These are phyloP conservation scores for Mimachlamys varia DNA, from an alignment of 2,888 invertebrate genomes.

Conservation along the genomic window DNA sequence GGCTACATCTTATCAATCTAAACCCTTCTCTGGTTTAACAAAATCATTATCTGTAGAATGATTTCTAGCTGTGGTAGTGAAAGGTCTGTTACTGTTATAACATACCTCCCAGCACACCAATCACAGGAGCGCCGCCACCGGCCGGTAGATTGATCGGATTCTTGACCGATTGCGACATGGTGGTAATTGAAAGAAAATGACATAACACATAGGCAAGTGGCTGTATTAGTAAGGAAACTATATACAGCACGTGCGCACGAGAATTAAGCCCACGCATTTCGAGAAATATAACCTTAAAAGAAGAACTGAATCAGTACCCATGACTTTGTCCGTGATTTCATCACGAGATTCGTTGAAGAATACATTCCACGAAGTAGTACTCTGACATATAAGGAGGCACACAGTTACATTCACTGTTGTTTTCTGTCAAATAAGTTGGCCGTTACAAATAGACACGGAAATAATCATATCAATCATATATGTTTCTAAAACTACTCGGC, in stretches of 20 bases:
- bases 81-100: no score
- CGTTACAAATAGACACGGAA: not conserved
- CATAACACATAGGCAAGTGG: not conserved
- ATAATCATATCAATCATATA: no score
- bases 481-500: no score
- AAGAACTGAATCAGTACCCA: not conserved
- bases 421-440: not conserved
- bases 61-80: not conserved
- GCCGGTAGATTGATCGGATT: not conserved
- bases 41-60: not conserved
- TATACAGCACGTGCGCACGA: not conserved
- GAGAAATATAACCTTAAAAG: not conserved
- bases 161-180: not conserved
- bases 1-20: not conserved
- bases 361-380: not conserved
- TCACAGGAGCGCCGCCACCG: not conserved
- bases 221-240: not conserved
- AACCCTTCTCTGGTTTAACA: not conserved
- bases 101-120: not conserved
- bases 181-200: slow-evolving; percentile 29
- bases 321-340: no score
- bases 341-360: not conserved
- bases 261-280: not conserved
- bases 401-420: no score
- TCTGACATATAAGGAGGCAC: no score